Base-by-base conservation (phyloP, 2,888 invertebrate genomes). In the Polylopha cassiicola region DNA sequence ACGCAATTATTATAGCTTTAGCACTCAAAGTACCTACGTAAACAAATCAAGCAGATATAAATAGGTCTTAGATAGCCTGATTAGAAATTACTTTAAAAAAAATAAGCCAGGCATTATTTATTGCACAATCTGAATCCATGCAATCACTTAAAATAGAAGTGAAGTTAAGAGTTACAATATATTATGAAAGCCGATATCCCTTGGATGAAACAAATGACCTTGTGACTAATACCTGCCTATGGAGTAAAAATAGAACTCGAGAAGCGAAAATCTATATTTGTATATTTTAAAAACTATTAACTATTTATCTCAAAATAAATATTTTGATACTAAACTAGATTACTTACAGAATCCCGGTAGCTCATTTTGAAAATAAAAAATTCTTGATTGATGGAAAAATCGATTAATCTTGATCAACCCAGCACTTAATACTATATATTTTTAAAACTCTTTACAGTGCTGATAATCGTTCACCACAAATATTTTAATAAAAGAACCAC, bases 311-410 rank as follows among this genome's bases (percentile, higher is more conserved):
- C 14, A 18, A 17, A 8, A 20, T 21, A 39, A 27, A 23, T 26
- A 22, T 37, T 16, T 29, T 23, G 20, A 23, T 43, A 8, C 41
- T 23, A 22, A 17, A 32, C 17, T 24, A 31, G 36, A 32, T 32
- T 60, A 72, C 80, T 80, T 57, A 81, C 80, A 45, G 77, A 60
- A 60, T 79, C 77, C 50, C 80, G 71, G 60, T 77, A 79, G 61
- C 75, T 81, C 80, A 81, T 81, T 49, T 56, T 72, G n/a, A 23
- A 20, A 7, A 8, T 13, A 30, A 15, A 15, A 18, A 21, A 16
- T 21, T 32, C 20, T 6, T 17, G 14, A 8, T 29, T 34, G 15
- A n/a, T n/a, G n/a, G n/a, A n/a, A n/a, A n/a, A n/a, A 11, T 14
- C n/a, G 16, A 4, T 29, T 5, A 23, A n/a, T n/a, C n/a, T n/a